Percentiles rank a stretch among this genome's conserved stretches.
These are phyloP conservation scores for Alaudala cheleensis DNA, from an alignment of 2,113 vertebrate species.

Conservation along the genomic window DNA sequence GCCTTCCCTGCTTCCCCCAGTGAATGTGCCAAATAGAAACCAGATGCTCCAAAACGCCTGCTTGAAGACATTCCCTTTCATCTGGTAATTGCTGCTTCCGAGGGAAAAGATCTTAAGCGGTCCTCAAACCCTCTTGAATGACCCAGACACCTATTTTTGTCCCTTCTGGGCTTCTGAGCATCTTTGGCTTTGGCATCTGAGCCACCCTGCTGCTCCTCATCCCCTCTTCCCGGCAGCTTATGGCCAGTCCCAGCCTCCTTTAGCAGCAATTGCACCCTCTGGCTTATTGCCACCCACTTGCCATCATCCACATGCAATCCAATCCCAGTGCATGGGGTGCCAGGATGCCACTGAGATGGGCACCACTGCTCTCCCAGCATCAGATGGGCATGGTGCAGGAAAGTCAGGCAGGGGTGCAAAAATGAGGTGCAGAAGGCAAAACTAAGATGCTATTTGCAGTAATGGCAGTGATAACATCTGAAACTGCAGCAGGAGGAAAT, in stretches of 20 bases:
- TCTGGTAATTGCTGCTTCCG: slow-evolving; percentile 15
- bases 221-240: neutral
- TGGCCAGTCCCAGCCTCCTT: neutral
- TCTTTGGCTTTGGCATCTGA: neutral
- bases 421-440: neutral
- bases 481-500: neutral
- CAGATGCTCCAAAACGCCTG: neutral
- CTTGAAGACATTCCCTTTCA: slow-evolving; percentile 6
- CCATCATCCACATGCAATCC: accelerated
- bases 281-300: neutral
- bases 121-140: neutral
- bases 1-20: neutral
- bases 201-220: neutral
- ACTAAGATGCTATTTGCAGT: neutral
- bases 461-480: neutral
- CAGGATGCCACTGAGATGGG: neutral
- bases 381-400: accelerated
- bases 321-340: neutral
- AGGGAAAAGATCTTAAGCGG: neutral
- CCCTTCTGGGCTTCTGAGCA: neutral
- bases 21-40: neutral
- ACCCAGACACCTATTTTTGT: neutral
- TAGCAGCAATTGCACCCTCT: neutral
- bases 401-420: neutral
- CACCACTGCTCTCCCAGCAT: neutral